A percentile compares a stretch with the other conserved stretches of the same genome.
These are phyloP conservation scores for Cryptoblepharus egeriae DNA, from an alignment of 2,797 vertebrate species.

Conservation along the genomic window DNA sequence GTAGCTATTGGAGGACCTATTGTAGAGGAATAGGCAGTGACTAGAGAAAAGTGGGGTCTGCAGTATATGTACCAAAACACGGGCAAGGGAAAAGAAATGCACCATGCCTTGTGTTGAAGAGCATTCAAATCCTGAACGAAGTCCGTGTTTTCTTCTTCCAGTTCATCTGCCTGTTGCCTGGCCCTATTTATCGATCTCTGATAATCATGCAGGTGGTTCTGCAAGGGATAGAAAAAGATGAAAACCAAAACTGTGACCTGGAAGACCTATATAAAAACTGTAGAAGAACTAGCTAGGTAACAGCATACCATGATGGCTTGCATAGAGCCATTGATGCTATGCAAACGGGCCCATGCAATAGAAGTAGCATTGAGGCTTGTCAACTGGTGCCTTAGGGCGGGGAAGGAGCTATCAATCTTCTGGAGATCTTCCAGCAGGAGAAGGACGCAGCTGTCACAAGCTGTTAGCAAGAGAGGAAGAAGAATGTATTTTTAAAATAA, in stretches of 20 bases:
- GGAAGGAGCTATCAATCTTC: constrained; percentile 73
- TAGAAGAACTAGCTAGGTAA: background rate
- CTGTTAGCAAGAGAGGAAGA: constrained; percentile 65
- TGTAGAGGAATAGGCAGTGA: background rate
- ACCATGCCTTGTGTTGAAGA: constrained; percentile 82
- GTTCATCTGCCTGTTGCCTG: constrained; percentile 72
- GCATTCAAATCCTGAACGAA: constrained; percentile 78
- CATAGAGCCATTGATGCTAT: constrained; percentile 81
- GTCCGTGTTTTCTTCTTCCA: constrained; percentile 81
- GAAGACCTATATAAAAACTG: accelerated
- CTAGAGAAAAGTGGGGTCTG: too few species aligned
- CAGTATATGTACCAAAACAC: too few species aligned
- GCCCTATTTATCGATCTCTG: constrained; percentile 74
- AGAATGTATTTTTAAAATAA: background rate
- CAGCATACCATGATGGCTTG: constrained; percentile 62
- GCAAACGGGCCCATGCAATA: constrained; percentile 85
- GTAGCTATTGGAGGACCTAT: background rate
- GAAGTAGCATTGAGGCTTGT: constrained; percentile 86
- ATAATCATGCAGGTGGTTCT: constrained; percentile 81
- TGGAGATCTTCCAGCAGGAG: constrained; percentile 90
- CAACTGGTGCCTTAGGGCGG: constrained; percentile 77
- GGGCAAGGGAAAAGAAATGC: background rate
- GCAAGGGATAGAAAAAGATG: background rate
- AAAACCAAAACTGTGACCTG: accelerated
- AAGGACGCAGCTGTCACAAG: constrained; percentile 92